phyloP scores from a whole-genome alignment of 2,888 invertebrate genomes.

The Poecilobothrus nobilitatus region DNA sequence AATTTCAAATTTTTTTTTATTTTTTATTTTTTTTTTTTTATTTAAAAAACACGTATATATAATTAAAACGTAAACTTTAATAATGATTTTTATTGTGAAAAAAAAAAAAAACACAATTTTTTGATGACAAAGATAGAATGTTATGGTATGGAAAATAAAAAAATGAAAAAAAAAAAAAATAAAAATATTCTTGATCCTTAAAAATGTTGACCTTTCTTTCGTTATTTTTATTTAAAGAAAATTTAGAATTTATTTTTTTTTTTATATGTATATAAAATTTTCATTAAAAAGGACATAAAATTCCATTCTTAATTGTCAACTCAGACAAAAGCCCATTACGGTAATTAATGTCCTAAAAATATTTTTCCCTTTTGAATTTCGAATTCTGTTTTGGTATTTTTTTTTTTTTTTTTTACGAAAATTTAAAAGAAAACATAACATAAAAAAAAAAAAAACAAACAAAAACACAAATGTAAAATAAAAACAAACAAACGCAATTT shows the following conservation, averaged over 20 bases:
- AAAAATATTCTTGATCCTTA: too few species aligned
- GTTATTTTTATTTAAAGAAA: background rate
- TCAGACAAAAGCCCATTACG: conserved; percentile 1
- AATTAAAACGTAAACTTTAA: too few species aligned
- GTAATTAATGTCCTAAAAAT: background rate
- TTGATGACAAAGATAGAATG: too few species aligned
- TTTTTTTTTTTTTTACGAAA: background rate
- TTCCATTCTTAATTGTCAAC: conserved; percentile 1
- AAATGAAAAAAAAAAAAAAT: too few species aligned
- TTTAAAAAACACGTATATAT: too few species aligned
- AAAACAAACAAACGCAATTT: background rate
- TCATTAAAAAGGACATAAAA: background rate
- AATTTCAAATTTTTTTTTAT: too few species aligned
- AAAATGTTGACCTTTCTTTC: background rate
- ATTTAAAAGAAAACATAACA: background rate
- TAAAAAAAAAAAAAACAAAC: background rate
- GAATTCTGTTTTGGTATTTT: background rate
- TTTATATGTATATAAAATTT: background rate
- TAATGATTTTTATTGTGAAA: too few species aligned
- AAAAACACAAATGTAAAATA: background rate
- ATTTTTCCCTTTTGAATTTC: background rate
- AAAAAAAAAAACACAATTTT: too few species aligned
- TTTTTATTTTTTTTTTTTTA: too few species aligned
- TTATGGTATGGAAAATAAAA: too few species aligned
- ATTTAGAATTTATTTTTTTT: background rate